These are phyloP conservation scores for Pseudorectes ferrugineus DNA, from an alignment of 2,113 vertebrate genomes.

Conservation along the genomic window DNA sequence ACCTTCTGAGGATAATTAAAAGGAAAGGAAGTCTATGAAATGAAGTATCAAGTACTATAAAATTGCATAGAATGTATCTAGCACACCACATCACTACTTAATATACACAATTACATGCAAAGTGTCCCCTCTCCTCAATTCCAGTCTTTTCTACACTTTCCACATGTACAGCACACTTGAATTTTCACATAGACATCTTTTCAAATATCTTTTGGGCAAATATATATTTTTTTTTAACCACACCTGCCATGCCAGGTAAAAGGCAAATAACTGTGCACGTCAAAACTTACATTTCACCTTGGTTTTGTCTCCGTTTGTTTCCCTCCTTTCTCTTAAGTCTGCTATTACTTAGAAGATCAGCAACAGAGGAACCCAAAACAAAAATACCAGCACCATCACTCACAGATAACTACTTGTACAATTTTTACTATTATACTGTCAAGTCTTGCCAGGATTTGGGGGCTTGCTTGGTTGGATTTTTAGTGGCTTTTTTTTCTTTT, in stretches of 20 bases:
- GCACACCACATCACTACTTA: not conserved
- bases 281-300: not conserved
- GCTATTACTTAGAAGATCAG: not conserved
- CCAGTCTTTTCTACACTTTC: not conserved
- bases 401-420: not conserved
- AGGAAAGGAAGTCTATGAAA: not conserved
- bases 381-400: not conserved
- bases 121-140: not conserved
- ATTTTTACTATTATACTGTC: not conserved
- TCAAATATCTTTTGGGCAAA: not conserved
- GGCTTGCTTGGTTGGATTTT: not conserved
- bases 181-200: not conserved
- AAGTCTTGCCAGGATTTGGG: not conserved
- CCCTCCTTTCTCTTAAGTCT: not conserved
- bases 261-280: not conserved
- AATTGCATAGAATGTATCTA: not conserved
- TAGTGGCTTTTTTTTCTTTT: not conserved
- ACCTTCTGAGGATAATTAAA: not conserved
- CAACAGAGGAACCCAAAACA: not conserved
- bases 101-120: not conserved
- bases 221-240: not conserved
- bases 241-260: not conserved
- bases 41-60: not conserved
- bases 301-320: not conserved
- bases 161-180: not conserved